Conservation (phyloP, 2,888 invertebrate genomes). For the Gisinianus flammeolus region DNA sequence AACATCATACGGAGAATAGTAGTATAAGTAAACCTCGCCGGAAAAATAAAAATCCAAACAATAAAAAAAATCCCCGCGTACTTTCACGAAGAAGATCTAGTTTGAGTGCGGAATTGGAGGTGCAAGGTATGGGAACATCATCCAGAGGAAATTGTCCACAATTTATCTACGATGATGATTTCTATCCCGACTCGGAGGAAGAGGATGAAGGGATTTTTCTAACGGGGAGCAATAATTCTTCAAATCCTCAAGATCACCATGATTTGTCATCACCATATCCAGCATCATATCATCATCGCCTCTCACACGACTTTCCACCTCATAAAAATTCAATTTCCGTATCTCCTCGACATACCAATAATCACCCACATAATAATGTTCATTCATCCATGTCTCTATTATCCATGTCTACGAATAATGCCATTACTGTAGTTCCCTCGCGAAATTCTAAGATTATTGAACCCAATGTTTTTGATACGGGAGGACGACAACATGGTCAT, state of each 20-base stretch:
- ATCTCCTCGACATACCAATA: background rate
- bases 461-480: constrained; percentile 52
- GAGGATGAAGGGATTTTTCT: constrained; percentile 1
- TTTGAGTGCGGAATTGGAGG: constrained; percentile 32
- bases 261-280: background rate
- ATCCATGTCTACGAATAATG: constrained; percentile 46
- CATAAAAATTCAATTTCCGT: background rate
- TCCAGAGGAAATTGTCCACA: background rate
- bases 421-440: constrained; percentile 53
- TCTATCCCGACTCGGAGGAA: background rate
- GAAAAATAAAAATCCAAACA: background rate
- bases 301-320: background rate
- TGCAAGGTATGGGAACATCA: background rate
- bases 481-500: constrained; percentile 41
- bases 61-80: background rate
- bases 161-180: background rate
- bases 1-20: background rate
- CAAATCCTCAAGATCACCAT: background rate
- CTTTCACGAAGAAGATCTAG: constrained; percentile 27
- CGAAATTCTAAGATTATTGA: constrained; percentile 45
- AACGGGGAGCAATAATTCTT: background rate
- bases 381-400: constrained; percentile 37
- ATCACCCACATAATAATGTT: constrained; percentile 23
- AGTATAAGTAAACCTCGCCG: background rate
- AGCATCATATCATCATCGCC: background rate